phyloP scores from a whole-genome alignment of 1,140 invertebrate genomes.

The Eciton burchellii region DNA sequence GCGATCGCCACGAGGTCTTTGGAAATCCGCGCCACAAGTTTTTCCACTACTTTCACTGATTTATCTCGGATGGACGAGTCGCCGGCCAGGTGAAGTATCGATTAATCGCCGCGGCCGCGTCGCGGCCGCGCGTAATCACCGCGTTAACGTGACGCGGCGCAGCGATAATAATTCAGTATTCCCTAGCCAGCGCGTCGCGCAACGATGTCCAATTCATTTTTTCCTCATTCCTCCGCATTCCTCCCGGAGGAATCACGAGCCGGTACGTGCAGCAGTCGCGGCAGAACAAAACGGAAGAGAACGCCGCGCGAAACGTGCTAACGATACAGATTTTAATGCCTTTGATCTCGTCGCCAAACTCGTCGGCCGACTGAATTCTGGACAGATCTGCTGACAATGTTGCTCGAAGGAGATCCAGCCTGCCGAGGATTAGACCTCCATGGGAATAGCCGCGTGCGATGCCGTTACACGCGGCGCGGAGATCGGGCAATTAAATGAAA shows the following conservation, averaged over 20 bases:
- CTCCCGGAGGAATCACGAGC: background rate
- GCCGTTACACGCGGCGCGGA: slow-evolving; percentile 28
- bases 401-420: too few species aligned
- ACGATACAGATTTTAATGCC: too few species aligned
- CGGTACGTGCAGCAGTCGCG: too few species aligned
- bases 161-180: slow-evolving; percentile 13
- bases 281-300: too few species aligned
- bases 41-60: slow-evolving; percentile 42
- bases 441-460: slow-evolving; percentile 27
- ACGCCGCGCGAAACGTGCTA: background rate
- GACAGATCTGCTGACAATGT: too few species aligned
- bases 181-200: background rate
- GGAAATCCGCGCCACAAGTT: slow-evolving; percentile 4
- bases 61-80: slow-evolving; percentile 33
- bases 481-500: slow-evolving; percentile 70
- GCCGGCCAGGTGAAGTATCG: slow-evolving; percentile 30
- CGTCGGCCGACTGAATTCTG: too few species aligned
- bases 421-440: slow-evolving; percentile 44
- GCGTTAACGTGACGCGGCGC: slow-evolving; percentile 31
- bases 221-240: slow-evolving; percentile 22
- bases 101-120: slow-evolving; percentile 35
- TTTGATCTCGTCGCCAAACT: too few species aligned
- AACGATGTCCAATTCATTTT: too few species aligned
- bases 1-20: background rate
- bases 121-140: background rate